phyloP scores from a whole-genome alignment of 2,888 invertebrate species.

The Aleiodes alternator region DNA sequence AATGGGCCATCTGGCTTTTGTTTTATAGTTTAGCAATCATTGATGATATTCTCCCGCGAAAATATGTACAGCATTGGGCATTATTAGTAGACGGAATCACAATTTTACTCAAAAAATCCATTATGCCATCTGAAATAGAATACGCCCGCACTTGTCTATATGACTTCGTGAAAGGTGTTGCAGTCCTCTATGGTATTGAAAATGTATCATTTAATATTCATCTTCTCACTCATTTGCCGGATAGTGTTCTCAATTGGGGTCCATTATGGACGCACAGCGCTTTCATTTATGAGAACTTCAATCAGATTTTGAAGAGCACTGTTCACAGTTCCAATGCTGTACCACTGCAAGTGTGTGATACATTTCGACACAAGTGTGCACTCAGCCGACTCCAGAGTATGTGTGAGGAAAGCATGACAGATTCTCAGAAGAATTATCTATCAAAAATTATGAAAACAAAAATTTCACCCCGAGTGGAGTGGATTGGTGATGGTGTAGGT shows the following conservation, averaged over 20 bases:
- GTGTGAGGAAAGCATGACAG: not conserved
- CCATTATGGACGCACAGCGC: constrained; percentile 4
- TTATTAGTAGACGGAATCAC: constrained; percentile 18
- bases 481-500: not conserved
- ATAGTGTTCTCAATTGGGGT: constrained; percentile 15
- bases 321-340: constrained; percentile 26
- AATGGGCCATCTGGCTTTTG: constrained; percentile 36
- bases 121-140: constrained; percentile 16
- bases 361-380: constrained; percentile 42
- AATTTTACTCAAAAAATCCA: constrained; percentile 14
- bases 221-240: constrained; percentile 8
- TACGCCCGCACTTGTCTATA: not conserved
- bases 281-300: not conserved
- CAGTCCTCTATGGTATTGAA: constrained; percentile 17
- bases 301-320: not conserved
- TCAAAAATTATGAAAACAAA: not conserved
- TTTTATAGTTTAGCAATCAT: constrained; percentile 35
- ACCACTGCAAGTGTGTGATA: constrained; percentile 1
- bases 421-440: constrained; percentile 6
- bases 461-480: not conserved
- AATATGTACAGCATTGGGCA: not conserved
- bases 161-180: constrained; percentile 3
- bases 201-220: constrained; percentile 27
- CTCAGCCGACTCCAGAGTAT: constrained; percentile 6
- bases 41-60: not conserved